Evolutionary conservation across 2,888 invertebrate genomes (phyloP), one percentile per base, ranked within the genome.

Genomic region (Folsomia candida): DNA sequence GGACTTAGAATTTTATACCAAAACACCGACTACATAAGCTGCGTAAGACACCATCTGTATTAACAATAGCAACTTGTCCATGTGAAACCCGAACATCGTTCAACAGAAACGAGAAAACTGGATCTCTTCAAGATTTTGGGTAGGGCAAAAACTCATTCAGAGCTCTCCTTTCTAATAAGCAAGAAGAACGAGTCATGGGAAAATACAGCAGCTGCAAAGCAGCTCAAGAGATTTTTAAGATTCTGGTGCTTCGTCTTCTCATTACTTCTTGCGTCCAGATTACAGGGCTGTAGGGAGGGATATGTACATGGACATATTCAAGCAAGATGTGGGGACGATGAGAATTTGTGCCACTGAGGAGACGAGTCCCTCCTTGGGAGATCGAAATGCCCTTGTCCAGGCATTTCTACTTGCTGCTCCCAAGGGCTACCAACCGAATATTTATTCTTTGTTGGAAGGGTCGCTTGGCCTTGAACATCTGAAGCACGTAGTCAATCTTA

Each of bases 121-220:
- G 37, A 37, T 37, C 37, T 37, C 20, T 54, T 54, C 22, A 6
- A 54, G 22, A 54, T 54, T 54, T 54, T 54, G 54, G 22, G 54
- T 54, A 14, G 37, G 37, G 6, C 22, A 20, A 22, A n/a, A 14
- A 54, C 54, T 54, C 22, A 20, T 22, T 14, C 54, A 20, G 20
- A 6, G 54, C 18, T n/a, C 6, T 54, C n/a, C 54, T 14, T 54
- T 54, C 20, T 20, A 4, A 18, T 6, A 54, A 20, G 6, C 54
- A 6, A 54, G 22, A 54, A 54, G 54, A 18, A 22, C 14, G n/a
- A 62, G 6, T 29, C 62, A 62, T 62, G 62, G 62, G 62, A 62
- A 62, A 62, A 62, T 62, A 20, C 20, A 62, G 62, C 62, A 62
- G 62, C 28, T 62, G 62, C 37, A n/a, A 27, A 62, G 62, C 37